Percentiles rank a stretch among this genome's conserved stretches.
phyloP scores from a whole-genome alignment of 2,888 invertebrate species.

The Caenorhabditis virilis region DNA sequence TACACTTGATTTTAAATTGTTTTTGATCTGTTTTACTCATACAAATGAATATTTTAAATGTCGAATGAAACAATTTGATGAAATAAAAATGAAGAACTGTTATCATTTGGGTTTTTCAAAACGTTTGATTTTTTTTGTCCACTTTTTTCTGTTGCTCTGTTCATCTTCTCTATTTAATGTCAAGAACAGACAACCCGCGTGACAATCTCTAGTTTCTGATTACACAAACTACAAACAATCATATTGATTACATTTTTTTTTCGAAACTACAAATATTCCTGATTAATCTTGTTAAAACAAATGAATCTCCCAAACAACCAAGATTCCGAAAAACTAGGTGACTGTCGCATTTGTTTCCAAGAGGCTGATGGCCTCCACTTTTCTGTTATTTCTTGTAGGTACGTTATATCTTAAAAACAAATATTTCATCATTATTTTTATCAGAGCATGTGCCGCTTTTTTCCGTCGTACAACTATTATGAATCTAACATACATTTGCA shows the following conservation, averaged over 20 bases:
- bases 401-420: not conserved
- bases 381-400: constrained; percentile 27
- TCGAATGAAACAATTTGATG: too few relatives aligned
- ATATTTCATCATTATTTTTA: constrained; percentile 6
- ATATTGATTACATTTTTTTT: too few relatives aligned
- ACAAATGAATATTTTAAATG: too few relatives aligned
- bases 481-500: constrained; percentile 57
- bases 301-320: not conserved
- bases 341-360: constrained; percentile 21
- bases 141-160: too few relatives aligned
- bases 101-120: not conserved
- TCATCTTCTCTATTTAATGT: too few relatives aligned
- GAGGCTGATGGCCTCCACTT: constrained; percentile 32
- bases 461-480: constrained; percentile 64
- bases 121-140: not conserved
- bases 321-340: constrained; percentile 10
- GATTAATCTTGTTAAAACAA: constrained; percentile 7
- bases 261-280: too few relatives aligned
- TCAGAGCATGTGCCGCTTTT: constrained; percentile 59
- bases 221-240: too few relatives aligned
- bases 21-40: too few relatives aligned
- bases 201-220: too few relatives aligned
- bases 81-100: too few relatives aligned
- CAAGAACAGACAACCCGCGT: too few relatives aligned
- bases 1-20: too few relatives aligned